Base-by-base conservation (phyloP, 2,888 invertebrate species). In the Lathronympha strigana region DNA sequence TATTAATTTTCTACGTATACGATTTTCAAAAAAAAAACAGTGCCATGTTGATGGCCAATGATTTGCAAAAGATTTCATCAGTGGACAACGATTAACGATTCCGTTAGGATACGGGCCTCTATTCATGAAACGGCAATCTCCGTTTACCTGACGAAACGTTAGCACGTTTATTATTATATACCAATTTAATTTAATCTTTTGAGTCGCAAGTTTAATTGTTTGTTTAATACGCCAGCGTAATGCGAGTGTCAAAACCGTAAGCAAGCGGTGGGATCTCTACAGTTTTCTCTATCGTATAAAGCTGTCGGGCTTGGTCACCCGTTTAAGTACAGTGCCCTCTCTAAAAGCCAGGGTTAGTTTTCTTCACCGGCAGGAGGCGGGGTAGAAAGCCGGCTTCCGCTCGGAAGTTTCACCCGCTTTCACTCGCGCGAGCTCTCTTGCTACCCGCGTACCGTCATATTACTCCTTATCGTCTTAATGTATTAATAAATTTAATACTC, bases 311-410 rank as follows among this genome's bases (percentile, higher is more conserved):
- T 61, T 66, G 67, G 66, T 68, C 54, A 47, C 60, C 60, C 60
- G 54, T 66, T 54, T 66, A 61, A 66, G 66, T 66, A 60, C 66
- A 49, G 54, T 66, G 58, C 49, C 63, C 57, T 67, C 67, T 67
- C 64, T 73, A 64, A 72, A 75, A 73, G 78, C 72, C 80, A 80
- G 86, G 87, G 84, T 87, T 81, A 83, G 86, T 87, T 88, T 81
- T 79, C 80, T 82, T 83, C 77, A 73, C 72, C 72, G 74, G 73
- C 81, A 70, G 82, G 82, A 85, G 88, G 88, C 78, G 83, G 88
- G 88, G 87, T 90, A 89, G 89, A 90, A 90, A 90, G 89, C 86
- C 79, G 83, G 74, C 86, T 90, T 90, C 89, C 90, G 89, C 79
- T 87, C 82, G 83, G 84, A 85, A 86, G 88, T 90, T 90, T 89